phyloP scores from a whole-genome alignment of 2,888 invertebrate genomes.

The Andrena camellia region DNA sequence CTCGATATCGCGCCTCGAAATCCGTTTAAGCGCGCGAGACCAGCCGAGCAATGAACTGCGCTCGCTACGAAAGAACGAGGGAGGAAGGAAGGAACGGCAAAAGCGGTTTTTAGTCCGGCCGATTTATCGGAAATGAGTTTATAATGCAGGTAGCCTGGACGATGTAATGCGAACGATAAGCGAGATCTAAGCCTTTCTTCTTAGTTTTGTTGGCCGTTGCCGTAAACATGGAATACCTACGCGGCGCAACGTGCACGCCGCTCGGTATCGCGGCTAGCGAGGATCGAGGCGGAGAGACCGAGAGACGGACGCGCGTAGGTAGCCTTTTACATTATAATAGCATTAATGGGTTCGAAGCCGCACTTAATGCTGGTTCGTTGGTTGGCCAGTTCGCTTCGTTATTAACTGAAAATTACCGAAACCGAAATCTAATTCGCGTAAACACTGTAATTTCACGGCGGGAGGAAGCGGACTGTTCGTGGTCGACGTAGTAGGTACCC shows the following conservation, averaged over 20 bases:
- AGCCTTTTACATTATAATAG: slow-evolving; percentile 77
- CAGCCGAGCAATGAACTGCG: not conserved
- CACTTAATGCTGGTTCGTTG: slow-evolving; percentile 71
- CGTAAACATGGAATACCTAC: slow-evolving; percentile 25
- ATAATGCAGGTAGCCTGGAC: slow-evolving; percentile 79
- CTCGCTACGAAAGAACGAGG: slow-evolving; percentile 8
- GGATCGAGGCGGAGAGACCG: slow-evolving; percentile 24
- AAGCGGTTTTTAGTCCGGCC: slow-evolving; percentile 78
- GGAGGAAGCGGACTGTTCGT: slow-evolving; percentile 55
- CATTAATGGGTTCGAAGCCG: slow-evolving; percentile 77
- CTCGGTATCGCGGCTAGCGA: slow-evolving; percentile 17
- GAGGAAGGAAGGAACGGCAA: slow-evolving; percentile 51
- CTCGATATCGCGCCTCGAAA: slow-evolving; percentile 9
- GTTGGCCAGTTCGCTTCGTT: slow-evolving; percentile 74
- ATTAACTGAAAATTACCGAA: slow-evolving; percentile 84
- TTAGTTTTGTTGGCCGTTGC: slow-evolving; percentile 37
- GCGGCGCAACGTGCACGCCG: slow-evolving; percentile 24
- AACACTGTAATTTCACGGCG: slow-evolving; percentile 80
- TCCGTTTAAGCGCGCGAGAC: slow-evolving; percentile 13
- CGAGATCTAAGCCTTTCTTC: slow-evolving; percentile 60
- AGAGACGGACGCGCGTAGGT: slow-evolving; percentile 68
- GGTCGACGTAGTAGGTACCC: slow-evolving; percentile 1
- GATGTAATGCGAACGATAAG: slow-evolving; percentile 77
- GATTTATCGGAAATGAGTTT: slow-evolving; percentile 82
- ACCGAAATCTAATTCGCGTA: slow-evolving; percentile 84